These are phyloP conservation scores for Leptopilina syphax DNA, from an alignment of 2,888 invertebrate species.

Conservation along the genomic window DNA sequence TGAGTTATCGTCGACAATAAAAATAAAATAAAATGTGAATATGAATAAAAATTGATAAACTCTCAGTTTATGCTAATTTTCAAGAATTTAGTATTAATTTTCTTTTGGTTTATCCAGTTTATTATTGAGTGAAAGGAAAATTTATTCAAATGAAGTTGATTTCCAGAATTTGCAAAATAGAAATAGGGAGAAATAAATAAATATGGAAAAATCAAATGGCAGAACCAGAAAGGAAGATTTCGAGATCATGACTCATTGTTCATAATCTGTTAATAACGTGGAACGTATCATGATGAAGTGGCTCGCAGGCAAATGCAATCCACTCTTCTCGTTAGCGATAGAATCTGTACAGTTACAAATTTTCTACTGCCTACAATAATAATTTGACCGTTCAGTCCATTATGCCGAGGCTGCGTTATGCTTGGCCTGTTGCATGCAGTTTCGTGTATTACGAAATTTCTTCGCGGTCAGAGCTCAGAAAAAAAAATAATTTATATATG, in stretches of 20 bases:
- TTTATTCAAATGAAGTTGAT: not conserved
- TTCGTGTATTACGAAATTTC: slow-evolving; percentile 59
- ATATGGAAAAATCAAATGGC: not conserved
- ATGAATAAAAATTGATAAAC: no score
- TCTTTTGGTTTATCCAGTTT: not conserved
- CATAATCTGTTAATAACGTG: slow-evolving; percentile 10
- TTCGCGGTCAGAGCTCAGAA: slow-evolving; percentile 28
- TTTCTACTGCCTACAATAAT: slow-evolving; percentile 26
- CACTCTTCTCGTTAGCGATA: slow-evolving; percentile 36
- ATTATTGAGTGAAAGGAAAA: not conserved
- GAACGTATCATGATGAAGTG: slow-evolving; percentile 17
- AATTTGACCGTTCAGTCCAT: slow-evolving; percentile 47
- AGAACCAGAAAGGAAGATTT: slow-evolving; percentile 20
- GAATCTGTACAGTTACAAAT: slow-evolving; percentile 35
- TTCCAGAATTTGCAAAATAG: not conserved
- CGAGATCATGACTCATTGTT: slow-evolving; percentile 31
- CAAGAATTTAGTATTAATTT: no score
- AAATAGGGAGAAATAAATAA: not conserved
- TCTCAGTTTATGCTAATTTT: no score
- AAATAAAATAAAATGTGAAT: no score
- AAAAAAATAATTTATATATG: not conserved
- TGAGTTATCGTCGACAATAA: no score
- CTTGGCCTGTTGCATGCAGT: slow-evolving; percentile 53
- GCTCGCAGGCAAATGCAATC: slow-evolving; percentile 25
- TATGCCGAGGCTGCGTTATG: slow-evolving; percentile 51